Conservation (phyloP, 2,113 vertebrate species). For the Passerina amoena region DNA sequence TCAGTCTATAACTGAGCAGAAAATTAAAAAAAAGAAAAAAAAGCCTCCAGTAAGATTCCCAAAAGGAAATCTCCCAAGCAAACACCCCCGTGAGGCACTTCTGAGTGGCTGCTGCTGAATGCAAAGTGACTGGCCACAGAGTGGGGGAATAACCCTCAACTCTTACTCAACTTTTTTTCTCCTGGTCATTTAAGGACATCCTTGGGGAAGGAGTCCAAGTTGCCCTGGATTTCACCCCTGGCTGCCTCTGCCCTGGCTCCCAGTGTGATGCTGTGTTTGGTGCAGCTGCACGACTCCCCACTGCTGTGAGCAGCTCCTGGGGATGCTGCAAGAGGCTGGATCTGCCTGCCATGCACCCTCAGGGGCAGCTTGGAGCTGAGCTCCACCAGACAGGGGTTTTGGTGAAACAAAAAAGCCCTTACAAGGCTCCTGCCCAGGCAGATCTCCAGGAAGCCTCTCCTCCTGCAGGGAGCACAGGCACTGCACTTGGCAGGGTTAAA, state of each 20-base stretch:
- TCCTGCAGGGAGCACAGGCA: background rate
- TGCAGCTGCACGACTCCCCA: background rate
- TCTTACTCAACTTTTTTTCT: background rate
- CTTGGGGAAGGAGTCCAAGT: background rate
- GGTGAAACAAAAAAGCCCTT: background rate
- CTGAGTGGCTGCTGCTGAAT: background rate
- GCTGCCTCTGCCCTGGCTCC: background rate
- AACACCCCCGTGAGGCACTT: background rate
- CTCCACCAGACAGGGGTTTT: background rate
- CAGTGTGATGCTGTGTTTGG: background rate
- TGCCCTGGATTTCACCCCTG: background rate
- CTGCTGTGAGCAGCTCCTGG: background rate
- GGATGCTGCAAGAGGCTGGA: background rate
- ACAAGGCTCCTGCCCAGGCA: background rate
- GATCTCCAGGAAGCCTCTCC: background rate
- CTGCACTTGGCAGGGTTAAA: background rate
- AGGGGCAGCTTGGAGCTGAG: background rate
- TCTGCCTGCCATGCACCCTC: background rate
- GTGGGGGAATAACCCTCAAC: background rate
- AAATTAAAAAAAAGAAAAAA: background rate
- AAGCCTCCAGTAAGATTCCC: background rate
- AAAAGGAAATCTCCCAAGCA: background rate
- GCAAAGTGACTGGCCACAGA: background rate
- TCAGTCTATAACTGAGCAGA: background rate
- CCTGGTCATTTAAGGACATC: background rate